A percentile compares a stretch with the other conserved stretches of the same genome.
Evolutionary conservation across 2,113 vertebrate genomes (phyloP).

Genomic region (Indicator indicator): DNA sequence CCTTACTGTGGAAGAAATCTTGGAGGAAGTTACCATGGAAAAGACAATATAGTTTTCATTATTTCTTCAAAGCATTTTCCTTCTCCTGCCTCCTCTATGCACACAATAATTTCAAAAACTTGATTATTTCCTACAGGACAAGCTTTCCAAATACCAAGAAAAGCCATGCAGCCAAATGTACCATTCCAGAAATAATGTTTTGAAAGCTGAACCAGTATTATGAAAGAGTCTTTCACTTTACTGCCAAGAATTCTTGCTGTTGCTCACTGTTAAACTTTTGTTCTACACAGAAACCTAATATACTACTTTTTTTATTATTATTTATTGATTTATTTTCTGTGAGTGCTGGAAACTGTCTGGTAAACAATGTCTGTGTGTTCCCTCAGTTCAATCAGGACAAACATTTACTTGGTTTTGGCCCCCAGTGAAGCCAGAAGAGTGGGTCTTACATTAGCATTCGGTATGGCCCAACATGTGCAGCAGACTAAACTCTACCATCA

Average conservation of each 20-base stretch:
- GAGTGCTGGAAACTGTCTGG: background rate
- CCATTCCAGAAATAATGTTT: conserved; percentile 74
- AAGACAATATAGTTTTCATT: conserved; percentile 59
- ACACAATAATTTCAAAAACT: conserved; percentile 57
- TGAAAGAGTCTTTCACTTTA: conserved; percentile 56
- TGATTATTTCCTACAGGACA: conserved; percentile 70
- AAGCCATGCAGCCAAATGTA: conserved; percentile 45
- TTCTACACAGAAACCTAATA: conserved; percentile 44
- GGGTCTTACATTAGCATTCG: background rate
- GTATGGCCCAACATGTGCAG: background rate
- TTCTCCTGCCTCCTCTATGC: background rate
- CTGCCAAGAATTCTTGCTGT: conserved; percentile 59
- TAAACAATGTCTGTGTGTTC: background rate
- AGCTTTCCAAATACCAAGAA: conserved; percentile 56
- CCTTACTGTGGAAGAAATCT: conserved; percentile 22
- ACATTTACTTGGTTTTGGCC: background rate
- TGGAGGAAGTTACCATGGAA: conserved; percentile 44
- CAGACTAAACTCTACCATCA: background rate
- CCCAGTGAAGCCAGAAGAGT: background rate
- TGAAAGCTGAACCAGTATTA: conserved; percentile 66
- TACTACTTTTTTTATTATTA: conserved; percentile 33
- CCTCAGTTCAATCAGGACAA: background rate
- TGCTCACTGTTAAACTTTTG: conserved; percentile 60
- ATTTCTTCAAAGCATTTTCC: conserved; percentile 48
- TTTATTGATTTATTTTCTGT: background rate